phyloP scores from a whole-genome alignment of 2,113 vertebrate species.

The Cebus imitator region DNA sequence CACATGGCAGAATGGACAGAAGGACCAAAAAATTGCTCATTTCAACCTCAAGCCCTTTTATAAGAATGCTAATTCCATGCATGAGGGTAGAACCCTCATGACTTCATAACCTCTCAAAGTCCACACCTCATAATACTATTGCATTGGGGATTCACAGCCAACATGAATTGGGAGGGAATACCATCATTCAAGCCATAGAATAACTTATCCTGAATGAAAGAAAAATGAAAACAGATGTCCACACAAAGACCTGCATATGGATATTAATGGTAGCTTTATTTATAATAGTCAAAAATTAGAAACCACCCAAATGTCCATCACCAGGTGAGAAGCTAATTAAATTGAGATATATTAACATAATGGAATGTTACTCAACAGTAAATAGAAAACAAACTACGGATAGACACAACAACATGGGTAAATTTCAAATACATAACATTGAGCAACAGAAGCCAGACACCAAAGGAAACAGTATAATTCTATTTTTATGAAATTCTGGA shows the following conservation, averaged over 20 bases:
- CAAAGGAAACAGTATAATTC: background rate
- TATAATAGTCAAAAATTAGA: background rate
- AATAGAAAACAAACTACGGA: background rate
- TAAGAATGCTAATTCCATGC: background rate
- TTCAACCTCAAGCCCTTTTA: background rate
- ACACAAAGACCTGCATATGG: background rate
- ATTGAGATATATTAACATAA: background rate
- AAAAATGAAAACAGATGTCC: background rate
- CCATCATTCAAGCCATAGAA: background rate
- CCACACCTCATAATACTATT: background rate
- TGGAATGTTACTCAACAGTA: background rate
- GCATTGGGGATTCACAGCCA: background rate
- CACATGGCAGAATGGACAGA: background rate
- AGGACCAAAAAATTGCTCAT: background rate
- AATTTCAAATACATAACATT: background rate
- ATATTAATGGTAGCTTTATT: background rate
- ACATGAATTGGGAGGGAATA: background rate
- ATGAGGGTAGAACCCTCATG: background rate
- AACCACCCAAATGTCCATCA: background rate
- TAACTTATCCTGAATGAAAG: background rate
- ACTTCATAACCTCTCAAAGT: background rate
- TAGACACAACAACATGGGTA: background rate
- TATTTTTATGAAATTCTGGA: background rate
- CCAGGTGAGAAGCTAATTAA: background rate
- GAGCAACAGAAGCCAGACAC: background rate